Base-by-base conservation (phyloP, 2,888 invertebrate genomes). In the Petrolisthes manimaculis region DNA sequence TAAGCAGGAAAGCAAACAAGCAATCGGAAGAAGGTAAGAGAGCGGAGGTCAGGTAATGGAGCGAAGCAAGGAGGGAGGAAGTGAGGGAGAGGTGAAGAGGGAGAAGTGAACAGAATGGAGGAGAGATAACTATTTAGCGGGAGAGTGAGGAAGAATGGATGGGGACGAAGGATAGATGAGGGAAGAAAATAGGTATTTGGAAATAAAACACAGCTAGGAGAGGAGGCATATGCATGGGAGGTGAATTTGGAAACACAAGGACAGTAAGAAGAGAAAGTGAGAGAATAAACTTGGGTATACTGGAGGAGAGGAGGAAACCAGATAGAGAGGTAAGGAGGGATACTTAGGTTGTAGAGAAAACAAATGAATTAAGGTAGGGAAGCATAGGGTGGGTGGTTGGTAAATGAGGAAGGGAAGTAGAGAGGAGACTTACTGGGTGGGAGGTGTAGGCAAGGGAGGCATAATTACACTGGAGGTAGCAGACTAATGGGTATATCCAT, bases 281-380 rank as follows among this genome's bases (percentile, higher is more conserved):
- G 71, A 71, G 71, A 71, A 24, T 21, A 24, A 71, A 0, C 6
- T 3, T 21, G 71, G 3, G 71, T 21, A 3, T 18, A 67, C 21
- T 0, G 69, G 69, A 54, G 37, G 53, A 21, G 14, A 69, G n/a
- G 67, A 82, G 67, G 69, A 67, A 82, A 69, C 37, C 61, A 82
- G 61, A n/a, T 24, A 61, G 37, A 61, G 61, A 61, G 67, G 81
- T 37, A 61, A 81, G 67, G 81, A 53, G 55, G 61, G 81, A 55
- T 55, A 81, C 37, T 37, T 37, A 54, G 55, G 61, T 56, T 37
- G 81, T 56, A 61, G 37, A 61, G 67, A 61, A 81, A 37, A 56
- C 56, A 81, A 61, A 18, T 21, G 67, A 21, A 56, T 55, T 81
- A 61, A 24, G 18, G 55, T 54, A 61, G 56, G 67, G 51, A 37